Evolutionary conservation across 2,888 invertebrate genomes (phyloP).

Genomic region (Caenorhabditis imperialis): DNA sequence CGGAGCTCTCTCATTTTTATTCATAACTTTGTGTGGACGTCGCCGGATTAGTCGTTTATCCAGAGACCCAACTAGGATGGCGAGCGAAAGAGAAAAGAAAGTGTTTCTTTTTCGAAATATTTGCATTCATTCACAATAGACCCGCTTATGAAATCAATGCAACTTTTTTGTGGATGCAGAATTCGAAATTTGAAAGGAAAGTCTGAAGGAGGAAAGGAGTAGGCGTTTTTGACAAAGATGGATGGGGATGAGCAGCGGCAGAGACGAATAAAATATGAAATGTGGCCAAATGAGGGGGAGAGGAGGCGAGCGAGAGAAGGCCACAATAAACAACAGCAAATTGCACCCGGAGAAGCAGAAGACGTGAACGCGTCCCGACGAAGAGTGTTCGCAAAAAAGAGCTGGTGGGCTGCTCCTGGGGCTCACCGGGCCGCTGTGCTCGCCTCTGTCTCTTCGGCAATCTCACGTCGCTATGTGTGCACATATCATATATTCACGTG

Average conservation of each 20-base stretch:
- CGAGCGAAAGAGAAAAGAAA: background rate
- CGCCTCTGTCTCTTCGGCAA: conserved; percentile 36
- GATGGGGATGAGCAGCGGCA: conserved; percentile 13
- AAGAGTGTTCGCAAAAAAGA: conserved; percentile 40
- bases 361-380: conserved; percentile 7
- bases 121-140: conserved; percentile 10
- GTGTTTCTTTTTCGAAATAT: too few species aligned
- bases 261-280: conserved; percentile 31
- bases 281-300: conserved; percentile 1
- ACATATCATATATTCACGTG: conserved; percentile 54
- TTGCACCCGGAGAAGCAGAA: conserved; percentile 20
- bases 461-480: conserved; percentile 53
- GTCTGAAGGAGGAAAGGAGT: conserved; percentile 1
- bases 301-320: conserved; percentile 7
- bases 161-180: background rate
- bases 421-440: conserved; percentile 33
- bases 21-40: conserved; percentile 33
- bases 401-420: conserved; percentile 10
- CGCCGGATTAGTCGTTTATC: conserved; percentile 44
- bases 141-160: conserved; percentile 23
- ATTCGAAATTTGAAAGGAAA: conserved; percentile 7
- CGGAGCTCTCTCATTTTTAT: conserved; percentile 29
- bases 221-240: conserved; percentile 41
- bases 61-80: background rate
- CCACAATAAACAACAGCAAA: conserved; percentile 33